Conservation (phyloP, 2,888 invertebrate species). For the Itoplectis maculator region DNA sequence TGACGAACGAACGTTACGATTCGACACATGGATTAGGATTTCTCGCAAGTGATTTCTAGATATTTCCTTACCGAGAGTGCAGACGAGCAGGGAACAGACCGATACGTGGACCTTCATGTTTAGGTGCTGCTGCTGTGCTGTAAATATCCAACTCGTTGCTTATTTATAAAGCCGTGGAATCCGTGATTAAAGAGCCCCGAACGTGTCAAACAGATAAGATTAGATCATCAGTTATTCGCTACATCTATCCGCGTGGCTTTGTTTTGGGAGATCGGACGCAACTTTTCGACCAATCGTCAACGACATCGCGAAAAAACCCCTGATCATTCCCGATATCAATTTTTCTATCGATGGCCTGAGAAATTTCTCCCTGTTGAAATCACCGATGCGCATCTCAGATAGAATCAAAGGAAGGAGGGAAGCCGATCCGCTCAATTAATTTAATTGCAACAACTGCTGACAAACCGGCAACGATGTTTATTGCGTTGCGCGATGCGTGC, state of each 20-base stretch:
- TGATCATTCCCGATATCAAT: constrained; percentile 5
- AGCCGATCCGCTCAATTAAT: too few species aligned
- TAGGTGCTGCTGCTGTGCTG: constrained; percentile 60
- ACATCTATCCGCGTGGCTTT: constrained; percentile 5
- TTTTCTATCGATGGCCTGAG: neutral
- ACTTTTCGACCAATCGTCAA: constrained; percentile 22
- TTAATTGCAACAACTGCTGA: too few species aligned
- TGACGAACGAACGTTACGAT: too few species aligned
- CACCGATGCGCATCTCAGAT: neutral
- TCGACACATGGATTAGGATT: neutral
- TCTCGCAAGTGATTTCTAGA: neutral
- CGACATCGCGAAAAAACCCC: constrained; percentile 13
- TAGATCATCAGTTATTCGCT: constrained; percentile 40
- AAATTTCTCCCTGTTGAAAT: neutral
- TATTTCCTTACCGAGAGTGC: constrained; percentile 71
- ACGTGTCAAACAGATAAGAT: constrained; percentile 57
- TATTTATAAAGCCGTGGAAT: constrained; percentile 73
- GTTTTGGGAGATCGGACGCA: neutral
- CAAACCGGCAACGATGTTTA: too few species aligned
- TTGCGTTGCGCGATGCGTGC: too few species aligned
- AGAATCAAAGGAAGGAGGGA: neutral
- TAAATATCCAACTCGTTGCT: neutral
- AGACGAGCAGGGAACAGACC: constrained; percentile 69
- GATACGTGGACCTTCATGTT: constrained; percentile 73
- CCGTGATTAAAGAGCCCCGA: constrained; percentile 40